Base-by-base conservation (phyloP, 2,888 invertebrate genomes). In the Acleris cristana region DNA sequence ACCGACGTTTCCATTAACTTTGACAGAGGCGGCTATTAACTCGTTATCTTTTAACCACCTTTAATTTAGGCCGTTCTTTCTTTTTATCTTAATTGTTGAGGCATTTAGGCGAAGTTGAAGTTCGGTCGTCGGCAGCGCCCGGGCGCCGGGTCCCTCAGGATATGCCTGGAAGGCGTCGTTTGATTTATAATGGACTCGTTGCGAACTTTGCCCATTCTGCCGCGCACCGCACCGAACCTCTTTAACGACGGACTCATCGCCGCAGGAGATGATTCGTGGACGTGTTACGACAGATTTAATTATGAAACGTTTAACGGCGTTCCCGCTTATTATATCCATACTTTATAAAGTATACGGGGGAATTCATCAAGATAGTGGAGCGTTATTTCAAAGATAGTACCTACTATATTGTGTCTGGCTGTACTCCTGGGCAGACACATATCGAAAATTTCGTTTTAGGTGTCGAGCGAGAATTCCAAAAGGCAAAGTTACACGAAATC, bases 181-280 rank as follows among this genome's bases (percentile, higher is more conserved):
- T 92, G 92, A 92, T 92, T 92, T 92, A 92, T 92, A 92, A 92
- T 92, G 92, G 92, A 92, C 90, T 91, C 89, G 90, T 89, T 87
- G 90, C 85, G 89, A 92, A 92, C 88, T 92, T 92, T 88, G 85
- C 87, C 92, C 91, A 92, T 92, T 92, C 88, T 86, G 78, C 78
- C 83, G 86, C 85, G 81, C 83, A 84, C 86, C 87, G 84, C 86
- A 81, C 86, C 85, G 85, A 86, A 89, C 90, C 90, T 91, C 90
- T 87, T 88, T 91, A 90, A 91, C 89, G 91, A 89, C 84, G 88
- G 89, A 86, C 89, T 90, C 85, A 85, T 86, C 87, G 91, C 92
- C 89, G 86, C 86, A 87, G 91, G 92, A 89, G 89, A 90, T 91
- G 90, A 90, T 90, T 89, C 92, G 88, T 89, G 89, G 90, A 90